phyloP scores from a whole-genome alignment of 2,113 vertebrate genomes.

The Morone chrysops region DNA sequence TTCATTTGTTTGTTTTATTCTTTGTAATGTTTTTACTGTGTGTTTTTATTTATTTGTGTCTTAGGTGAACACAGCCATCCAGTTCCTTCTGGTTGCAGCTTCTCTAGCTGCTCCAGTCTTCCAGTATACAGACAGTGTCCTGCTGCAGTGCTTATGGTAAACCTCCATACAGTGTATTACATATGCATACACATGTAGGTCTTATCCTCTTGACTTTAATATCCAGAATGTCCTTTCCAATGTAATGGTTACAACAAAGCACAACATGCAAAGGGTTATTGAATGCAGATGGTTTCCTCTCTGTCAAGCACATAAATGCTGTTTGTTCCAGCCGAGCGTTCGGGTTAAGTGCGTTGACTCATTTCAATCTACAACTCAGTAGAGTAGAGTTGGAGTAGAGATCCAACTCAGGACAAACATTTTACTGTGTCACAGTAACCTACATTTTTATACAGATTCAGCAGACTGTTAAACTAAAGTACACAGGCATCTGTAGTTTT shows the following conservation, averaged over 20 bases:
- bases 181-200: background rate
- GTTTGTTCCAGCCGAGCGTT: slow-evolving; percentile 29
- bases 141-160: slow-evolving; percentile 95
- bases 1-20: background rate
- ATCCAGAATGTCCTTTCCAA: background rate
- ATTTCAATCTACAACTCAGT: slow-evolving; percentile 5
- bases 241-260: background rate
- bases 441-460: slow-evolving; percentile 21
- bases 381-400: slow-evolving; percentile 24
- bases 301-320: slow-evolving; percentile 43
- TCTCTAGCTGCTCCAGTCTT: slow-evolving; percentile 97
- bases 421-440: slow-evolving; percentile 29
- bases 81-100: slow-evolving; percentile 93
- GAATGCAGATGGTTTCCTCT: slow-evolving; percentile 25
- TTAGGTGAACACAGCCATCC: slow-evolving; percentile 95
- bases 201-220: background rate
- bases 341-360: slow-evolving; percentile 54
- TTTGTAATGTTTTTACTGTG: background rate
- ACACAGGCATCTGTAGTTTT: too few species aligned
- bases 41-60: background rate
- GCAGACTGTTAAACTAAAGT: slow-evolving; percentile 9
- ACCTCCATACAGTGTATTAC: background rate
- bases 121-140: slow-evolving; percentile 93
- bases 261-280: background rate
- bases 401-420: slow-evolving; percentile 32